Percentiles rank a stretch among this genome's conserved stretches.
Evolutionary conservation across 2,113 vertebrate species (phyloP).

Genomic region (Vireo altiloquus): DNA sequence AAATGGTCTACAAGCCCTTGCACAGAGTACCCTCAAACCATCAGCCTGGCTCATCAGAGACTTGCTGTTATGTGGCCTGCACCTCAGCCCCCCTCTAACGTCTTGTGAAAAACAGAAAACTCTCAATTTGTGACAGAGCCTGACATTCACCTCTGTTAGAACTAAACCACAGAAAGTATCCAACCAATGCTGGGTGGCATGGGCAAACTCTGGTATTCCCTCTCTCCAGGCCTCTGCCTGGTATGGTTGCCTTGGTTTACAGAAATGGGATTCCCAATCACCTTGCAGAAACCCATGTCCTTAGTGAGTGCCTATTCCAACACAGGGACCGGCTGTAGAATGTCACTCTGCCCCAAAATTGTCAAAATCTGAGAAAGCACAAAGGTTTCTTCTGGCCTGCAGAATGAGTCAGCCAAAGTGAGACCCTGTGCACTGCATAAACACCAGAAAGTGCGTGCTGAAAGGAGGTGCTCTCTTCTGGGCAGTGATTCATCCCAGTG

Average conservation of each 20-base stretch:
- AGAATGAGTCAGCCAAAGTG: background rate
- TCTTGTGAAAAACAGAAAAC: background rate
- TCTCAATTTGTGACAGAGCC: background rate
- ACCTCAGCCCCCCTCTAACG: background rate
- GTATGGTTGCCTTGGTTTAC: background rate
- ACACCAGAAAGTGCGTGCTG: background rate
- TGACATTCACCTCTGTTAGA: rapidly evolving
- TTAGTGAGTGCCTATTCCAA: background rate
- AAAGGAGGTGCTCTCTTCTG: background rate
- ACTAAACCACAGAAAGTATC: background rate
- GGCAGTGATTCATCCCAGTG: slow-evolving; percentile 11
- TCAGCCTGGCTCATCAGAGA: background rate
- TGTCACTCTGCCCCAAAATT: background rate
- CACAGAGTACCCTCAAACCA: background rate
- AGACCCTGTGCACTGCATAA: background rate
- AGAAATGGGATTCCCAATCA: background rate
- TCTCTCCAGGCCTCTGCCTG: background rate
- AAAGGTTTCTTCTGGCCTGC: background rate
- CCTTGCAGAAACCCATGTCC: background rate
- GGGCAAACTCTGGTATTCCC: background rate
- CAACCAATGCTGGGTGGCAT: rapidly evolving
- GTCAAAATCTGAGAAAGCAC: background rate
- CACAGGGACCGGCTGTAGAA: background rate
- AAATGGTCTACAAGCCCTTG: background rate
- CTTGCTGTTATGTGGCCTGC: background rate